phyloP scores from a whole-genome alignment of 1,140 invertebrate species.

The Vollenhovia emeryi region DNA sequence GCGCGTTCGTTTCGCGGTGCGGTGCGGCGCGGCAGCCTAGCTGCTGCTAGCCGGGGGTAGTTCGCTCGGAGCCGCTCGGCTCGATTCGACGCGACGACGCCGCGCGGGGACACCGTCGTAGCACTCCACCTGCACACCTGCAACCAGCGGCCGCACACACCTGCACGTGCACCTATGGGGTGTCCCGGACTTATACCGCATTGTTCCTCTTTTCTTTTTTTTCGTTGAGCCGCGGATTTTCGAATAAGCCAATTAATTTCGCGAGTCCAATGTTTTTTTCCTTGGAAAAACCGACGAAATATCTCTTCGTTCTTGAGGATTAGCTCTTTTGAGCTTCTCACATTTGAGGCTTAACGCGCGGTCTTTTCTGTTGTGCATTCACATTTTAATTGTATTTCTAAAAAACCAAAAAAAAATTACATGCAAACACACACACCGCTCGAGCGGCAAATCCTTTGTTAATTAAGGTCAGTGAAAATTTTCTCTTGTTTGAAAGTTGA shows the following conservation, averaged over 20 bases:
- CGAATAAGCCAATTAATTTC: neutral
- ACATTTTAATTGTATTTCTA: neutral
- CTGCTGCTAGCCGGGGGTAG: conserved; percentile 47
- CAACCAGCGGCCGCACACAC: conserved; percentile 23
- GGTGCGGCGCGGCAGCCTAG: conserved; percentile 28
- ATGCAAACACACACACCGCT: neutral
- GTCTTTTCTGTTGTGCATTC: neutral
- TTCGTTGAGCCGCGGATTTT: neutral
- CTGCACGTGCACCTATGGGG: conserved; percentile 25
- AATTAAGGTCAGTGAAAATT: neutral
- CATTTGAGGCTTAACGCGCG: neutral
- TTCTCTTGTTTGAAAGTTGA: neutral
- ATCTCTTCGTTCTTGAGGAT: neutral
- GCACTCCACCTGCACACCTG: conserved; percentile 42
- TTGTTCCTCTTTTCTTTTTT: neutral
- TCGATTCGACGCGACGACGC: conserved; percentile 64
- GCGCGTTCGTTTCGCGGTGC: conserved; percentile 54
- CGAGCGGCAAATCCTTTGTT: neutral
- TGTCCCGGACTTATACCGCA: conserved; percentile 9
- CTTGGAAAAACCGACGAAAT: neutral
- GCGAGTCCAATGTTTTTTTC: neutral
- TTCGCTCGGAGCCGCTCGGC: conserved; percentile 72
- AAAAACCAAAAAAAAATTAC: no score
- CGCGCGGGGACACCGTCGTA: conserved; percentile 56
- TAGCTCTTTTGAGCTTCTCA: neutral